Conservation (phyloP, 2,888 invertebrate species). For the Dione vanillae region DNA sequence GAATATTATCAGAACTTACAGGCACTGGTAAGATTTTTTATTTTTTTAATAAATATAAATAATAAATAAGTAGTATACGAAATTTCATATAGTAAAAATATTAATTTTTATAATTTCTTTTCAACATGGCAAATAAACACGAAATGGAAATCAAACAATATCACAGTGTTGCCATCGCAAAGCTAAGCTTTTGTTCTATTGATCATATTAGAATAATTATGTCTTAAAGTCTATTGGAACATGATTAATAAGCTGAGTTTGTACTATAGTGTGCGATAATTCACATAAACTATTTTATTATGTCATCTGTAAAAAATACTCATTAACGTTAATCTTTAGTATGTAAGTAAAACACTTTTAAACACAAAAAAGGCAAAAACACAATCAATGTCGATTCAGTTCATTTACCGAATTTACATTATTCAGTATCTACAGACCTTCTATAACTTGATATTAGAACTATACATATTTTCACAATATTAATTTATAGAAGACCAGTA, state of each 20-base stretch:
- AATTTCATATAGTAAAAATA: constrained; percentile 37
- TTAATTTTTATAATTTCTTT: constrained; percentile 5
- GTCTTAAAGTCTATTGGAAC: constrained; percentile 59
- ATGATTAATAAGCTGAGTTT: constrained; percentile 66
- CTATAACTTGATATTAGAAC: constrained; percentile 1
- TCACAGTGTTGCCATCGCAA: constrained; percentile 70
- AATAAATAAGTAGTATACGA: constrained; percentile 53
- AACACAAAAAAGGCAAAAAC: constrained; percentile 51
- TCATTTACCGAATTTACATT: constrained; percentile 28
- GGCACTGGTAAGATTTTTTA: constrained; percentile 72
- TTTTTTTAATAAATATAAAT: constrained; percentile 44
- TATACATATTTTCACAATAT: background rate
- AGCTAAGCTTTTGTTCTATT: constrained; percentile 48
- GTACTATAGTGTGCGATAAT: constrained; percentile 76
- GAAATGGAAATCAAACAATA: constrained; percentile 60
- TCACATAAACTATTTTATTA: constrained; percentile 59
- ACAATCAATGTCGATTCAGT: constrained; percentile 32
- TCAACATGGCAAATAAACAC: constrained; percentile 19
- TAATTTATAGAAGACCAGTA: constrained; percentile 29
- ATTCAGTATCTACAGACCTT: constrained; percentile 22
- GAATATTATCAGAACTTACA: constrained; percentile 80
- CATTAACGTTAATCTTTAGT: constrained; percentile 55
- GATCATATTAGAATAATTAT: constrained; percentile 47
- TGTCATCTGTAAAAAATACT: constrained; percentile 49
- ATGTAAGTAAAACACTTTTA: constrained; percentile 53